A percentile compares a stretch with the other conserved stretches of the same genome.
phyloP scores from a whole-genome alignment of 2,888 invertebrate genomes.

The Cremastobaeus sp. region DNA sequence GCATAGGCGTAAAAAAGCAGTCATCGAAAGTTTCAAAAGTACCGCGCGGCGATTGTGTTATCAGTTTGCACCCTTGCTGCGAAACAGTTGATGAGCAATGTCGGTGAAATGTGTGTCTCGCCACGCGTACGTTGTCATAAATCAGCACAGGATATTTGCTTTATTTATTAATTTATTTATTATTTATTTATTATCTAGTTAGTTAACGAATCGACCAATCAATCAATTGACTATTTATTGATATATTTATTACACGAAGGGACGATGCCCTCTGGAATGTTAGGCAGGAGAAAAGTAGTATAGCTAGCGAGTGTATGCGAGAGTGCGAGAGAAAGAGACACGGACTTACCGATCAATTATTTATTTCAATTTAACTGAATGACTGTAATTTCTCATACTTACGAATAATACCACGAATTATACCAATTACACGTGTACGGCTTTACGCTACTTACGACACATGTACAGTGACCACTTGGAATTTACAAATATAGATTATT shows the following conservation, averaged over 20 bases:
- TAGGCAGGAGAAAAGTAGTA: slow-evolving; percentile 38
- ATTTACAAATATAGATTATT: slow-evolving; percentile 76
- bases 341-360: slow-evolving; percentile 56
- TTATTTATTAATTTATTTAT: slow-evolving; percentile 49
- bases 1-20: too few relatives aligned
- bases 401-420: slow-evolving; percentile 25
- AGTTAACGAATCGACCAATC: too few relatives aligned
- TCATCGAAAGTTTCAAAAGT: too few relatives aligned
- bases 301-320: slow-evolving; percentile 61
- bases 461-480: slow-evolving; percentile 76
- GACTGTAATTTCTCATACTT: neutral
- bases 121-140: slow-evolving; percentile 7
- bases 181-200: slow-evolving; percentile 60
- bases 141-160: neutral
- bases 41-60: too few relatives aligned
- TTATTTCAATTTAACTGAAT: slow-evolving; percentile 43
- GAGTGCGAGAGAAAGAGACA: slow-evolving; percentile 65
- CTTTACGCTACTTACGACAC: slow-evolving; percentile 62
- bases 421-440: slow-evolving; percentile 28
- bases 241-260: slow-evolving; percentile 13
- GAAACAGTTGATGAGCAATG: neutral
- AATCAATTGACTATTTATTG: too few relatives aligned
- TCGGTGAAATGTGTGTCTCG: slow-evolving; percentile 25
- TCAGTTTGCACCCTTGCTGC: too few relatives aligned
- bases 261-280: neutral